Conservation (phyloP, 2,797 vertebrate genomes). For the Simalia tracyae region DNA sequence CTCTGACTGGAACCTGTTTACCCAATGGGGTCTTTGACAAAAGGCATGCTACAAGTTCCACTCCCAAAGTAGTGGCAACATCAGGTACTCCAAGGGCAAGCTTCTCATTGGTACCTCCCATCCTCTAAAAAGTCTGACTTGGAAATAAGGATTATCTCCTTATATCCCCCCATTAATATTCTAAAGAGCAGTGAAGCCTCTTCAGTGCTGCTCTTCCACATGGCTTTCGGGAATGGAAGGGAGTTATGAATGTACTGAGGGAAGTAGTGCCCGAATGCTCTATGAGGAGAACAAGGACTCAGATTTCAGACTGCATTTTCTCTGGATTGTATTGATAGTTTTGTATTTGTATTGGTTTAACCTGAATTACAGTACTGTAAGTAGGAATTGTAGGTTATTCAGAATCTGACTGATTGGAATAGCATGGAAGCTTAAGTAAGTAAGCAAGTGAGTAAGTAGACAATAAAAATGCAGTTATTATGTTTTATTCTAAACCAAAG, state of each 20-base stretch:
- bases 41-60: too few species aligned
- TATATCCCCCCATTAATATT: too few species aligned
- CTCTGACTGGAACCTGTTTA: not conserved
- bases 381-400: not conserved
- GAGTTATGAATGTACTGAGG: not conserved
- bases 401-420: not conserved
- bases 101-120: too few species aligned
- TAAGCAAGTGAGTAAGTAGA: not conserved
- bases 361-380: not conserved
- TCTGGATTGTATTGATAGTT: not conserved
- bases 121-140: too few species aligned
- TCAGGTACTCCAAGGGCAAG: too few species aligned
- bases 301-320: not conserved
- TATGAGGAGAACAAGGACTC: not conserved
- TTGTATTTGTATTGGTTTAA: not conserved
- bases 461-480: not conserved
- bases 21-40: too few species aligned
- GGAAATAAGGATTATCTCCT: too few species aligned
- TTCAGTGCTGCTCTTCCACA: too few species aligned
- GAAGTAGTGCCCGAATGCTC: not conserved
- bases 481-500: not conserved
- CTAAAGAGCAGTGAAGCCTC: too few species aligned
- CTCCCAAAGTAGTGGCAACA: too few species aligned
- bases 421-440: not conserved
- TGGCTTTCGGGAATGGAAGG: too few species aligned